Evolutionary conservation across 2,797 vertebrate species (phyloP).

Genomic region (Myotis planiceps): DNA sequence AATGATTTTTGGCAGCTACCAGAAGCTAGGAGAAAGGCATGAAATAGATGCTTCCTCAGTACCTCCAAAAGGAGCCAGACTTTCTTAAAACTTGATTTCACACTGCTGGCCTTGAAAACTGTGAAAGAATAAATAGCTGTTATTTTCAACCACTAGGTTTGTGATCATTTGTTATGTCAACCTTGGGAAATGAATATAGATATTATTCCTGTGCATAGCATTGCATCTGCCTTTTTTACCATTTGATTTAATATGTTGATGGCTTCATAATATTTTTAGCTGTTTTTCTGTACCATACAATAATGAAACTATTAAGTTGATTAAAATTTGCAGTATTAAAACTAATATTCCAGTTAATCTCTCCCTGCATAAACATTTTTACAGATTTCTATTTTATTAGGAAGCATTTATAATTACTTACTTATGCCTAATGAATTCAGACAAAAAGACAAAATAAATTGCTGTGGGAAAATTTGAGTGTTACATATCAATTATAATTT

Average conservation of each 20-base stretch:
- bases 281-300: background rate
- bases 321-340: background rate
- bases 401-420: background rate
- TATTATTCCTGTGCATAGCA: background rate
- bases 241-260: background rate
- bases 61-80: background rate
- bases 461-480: background rate
- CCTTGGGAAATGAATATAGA: background rate
- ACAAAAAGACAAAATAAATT: background rate
- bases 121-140: background rate
- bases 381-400: background rate
- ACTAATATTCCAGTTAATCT: background rate
- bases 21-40: background rate
- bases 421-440: background rate
- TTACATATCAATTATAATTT: background rate
- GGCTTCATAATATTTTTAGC: background rate
- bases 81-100: background rate
- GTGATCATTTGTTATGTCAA: background rate
- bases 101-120: background rate
- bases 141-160: background rate
- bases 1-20: background rate
- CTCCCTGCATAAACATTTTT: background rate
- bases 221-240: background rate
- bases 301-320: background rate
- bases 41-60: background rate